phyloP scores from a whole-genome alignment of 2,888 invertebrate species.

The Stegophylla sp. region DNA sequence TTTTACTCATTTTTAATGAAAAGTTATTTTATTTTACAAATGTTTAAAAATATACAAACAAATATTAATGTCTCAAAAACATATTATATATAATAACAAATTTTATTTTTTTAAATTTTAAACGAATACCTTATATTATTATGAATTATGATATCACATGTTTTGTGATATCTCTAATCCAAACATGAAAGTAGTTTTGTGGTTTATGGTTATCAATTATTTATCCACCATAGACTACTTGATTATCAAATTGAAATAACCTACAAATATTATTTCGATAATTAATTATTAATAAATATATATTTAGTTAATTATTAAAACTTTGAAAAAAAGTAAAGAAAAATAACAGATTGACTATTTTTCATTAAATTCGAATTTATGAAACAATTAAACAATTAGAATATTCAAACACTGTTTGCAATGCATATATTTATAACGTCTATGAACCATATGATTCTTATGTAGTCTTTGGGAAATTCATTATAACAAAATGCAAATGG shows the following conservation, averaged over 20 bases:
- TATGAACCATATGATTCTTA: conserved; percentile 51
- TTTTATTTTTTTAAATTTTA: background rate
- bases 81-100: background rate
- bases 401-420: background rate
- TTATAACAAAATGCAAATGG: conserved; percentile 59
- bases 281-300: background rate
- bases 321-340: background rate
- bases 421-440: conserved; percentile 26
- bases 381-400: background rate
- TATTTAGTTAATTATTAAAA: background rate
- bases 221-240: background rate
- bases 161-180: background rate
- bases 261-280: background rate
- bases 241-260: conserved; percentile 11
- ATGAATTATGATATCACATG: conserved; percentile 26
- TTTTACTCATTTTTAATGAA: conserved; percentile 15
- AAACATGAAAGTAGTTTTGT: background rate
- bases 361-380: background rate
- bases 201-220: background rate
- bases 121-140: background rate
- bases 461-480: conserved; percentile 55
- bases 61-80: background rate
- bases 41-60: too few relatives aligned
- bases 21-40: too few relatives aligned
- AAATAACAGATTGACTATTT: background rate